Conservation (phyloP, 2,797 vertebrate species). For the Psittacula echo region DNA sequence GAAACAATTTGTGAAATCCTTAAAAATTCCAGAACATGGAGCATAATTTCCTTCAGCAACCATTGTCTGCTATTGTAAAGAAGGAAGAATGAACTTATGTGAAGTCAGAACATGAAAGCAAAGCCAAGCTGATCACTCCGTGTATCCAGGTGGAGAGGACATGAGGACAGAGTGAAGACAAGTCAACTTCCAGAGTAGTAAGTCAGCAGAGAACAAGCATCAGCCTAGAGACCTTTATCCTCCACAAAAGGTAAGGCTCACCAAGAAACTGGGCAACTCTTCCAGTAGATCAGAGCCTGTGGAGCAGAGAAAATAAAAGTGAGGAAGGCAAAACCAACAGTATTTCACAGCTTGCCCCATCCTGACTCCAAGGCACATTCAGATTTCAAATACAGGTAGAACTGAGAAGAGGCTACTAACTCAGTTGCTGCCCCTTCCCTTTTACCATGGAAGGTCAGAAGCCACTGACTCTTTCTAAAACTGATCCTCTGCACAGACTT, state of each 20-base stretch:
- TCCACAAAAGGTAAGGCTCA: background rate
- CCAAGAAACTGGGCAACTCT: background rate
- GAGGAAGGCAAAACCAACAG: background rate
- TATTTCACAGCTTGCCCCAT: background rate
- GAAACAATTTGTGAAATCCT: background rate
- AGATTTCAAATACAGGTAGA: background rate
- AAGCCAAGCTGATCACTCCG: background rate
- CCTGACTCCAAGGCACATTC: rapidly evolving
- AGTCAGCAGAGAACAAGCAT: background rate
- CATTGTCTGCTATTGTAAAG: background rate
- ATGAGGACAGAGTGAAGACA: background rate
- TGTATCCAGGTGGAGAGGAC: background rate
- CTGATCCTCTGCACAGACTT: background rate
- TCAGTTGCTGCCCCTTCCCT: background rate
- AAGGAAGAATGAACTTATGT: background rate
- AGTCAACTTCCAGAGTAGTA: background rate
- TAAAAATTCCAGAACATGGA: background rate
- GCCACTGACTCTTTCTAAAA: background rate
- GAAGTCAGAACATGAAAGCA: background rate
- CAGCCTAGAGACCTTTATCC: slow-evolving; percentile 19
- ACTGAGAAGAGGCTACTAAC: background rate
- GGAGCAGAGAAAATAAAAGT: background rate
- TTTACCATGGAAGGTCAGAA: background rate
- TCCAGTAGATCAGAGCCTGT: background rate
- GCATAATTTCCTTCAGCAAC: background rate